Conservation (phyloP, 2,113 vertebrate species). For the Todiramphus chloris region DNA sequence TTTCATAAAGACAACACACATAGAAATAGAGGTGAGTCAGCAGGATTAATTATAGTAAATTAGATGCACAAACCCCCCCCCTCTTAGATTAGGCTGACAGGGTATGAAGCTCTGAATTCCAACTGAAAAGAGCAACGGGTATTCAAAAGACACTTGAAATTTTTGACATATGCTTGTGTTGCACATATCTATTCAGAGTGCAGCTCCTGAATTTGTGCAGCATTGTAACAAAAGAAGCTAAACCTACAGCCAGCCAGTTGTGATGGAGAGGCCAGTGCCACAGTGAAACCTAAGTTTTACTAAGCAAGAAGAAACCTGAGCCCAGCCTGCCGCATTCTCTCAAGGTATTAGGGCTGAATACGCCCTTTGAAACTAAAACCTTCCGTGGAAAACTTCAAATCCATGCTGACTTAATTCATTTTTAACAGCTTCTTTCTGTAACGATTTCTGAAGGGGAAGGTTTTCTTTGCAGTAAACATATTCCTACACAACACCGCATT, state of each 20-base stretch:
- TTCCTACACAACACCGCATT: not conserved
- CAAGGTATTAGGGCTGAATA: not conserved
- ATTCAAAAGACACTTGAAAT: not conserved
- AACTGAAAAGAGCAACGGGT: not conserved
- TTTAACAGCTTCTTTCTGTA: not conserved
- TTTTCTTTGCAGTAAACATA: not conserved
- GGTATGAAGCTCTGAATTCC: not conserved
- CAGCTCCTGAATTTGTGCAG: not conserved
- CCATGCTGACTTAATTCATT: not conserved
- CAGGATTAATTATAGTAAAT: not conserved
- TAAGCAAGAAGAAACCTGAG: not conserved
- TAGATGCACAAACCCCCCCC: not conserved
- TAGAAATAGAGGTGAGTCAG: not conserved
- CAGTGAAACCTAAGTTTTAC: not conserved
- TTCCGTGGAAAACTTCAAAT: not conserved
- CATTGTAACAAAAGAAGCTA: not conserved
- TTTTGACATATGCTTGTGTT: not conserved
- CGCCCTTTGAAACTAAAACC: not conserved
- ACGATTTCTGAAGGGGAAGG: not conserved
- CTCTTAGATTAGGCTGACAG: not conserved
- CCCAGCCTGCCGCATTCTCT: not conserved
- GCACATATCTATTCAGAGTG: not conserved
- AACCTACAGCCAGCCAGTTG: not conserved
- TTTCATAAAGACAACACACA: not conserved
- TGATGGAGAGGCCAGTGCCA: not conserved